Evolutionary conservation across 2,113 vertebrate genomes (phyloP), one percentile per base, ranked within the genome.

Genomic region (Apus apus): DNA sequence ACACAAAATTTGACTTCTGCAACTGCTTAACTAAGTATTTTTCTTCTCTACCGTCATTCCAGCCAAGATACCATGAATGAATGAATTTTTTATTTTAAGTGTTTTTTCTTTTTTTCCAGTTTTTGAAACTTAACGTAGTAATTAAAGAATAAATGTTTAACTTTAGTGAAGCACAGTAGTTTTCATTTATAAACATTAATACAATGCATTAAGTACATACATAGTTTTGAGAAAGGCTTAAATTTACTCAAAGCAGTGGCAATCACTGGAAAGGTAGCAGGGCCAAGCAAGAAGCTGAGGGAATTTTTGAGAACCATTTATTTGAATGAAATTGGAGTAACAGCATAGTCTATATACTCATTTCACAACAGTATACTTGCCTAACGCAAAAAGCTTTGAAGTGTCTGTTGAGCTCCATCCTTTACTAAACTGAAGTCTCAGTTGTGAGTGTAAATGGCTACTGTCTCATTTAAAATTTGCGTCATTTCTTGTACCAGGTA

Each of bases 121-220:
- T 90, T 76, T 80, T 83, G 60, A 70, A 96, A 25, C 16, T 30
- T 68, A 40, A 57, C 11, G 7, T 16, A 51, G 20, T 68, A 67
- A 89, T 80, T 90, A 90, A 94, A 78, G n/a, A 85, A 53, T 83
- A 4, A 48, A 5, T 72, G 94, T 90, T 90, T 76, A 93, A 76
- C n/a, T 92, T 87, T 34, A 72, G 15, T 80, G 58, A 83, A 76
- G 50, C n/a, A 46, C 21, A 54, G 11, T 73, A 5, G 7, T 70
- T 88, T 94, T 93, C 14, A 80, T 86, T 92, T 77, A 27, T 61
- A 58, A 84, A 34, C 0, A 0, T 64, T 75, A 61, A 58, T 36
- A 29, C 29, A 57, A 8, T n/a, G 12, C 22, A 23, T 76, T 89
- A 77, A 83, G 46, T 77, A 15, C 5, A 2, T 22, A 10, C 11